Base-by-base conservation (phyloP, 1,140 invertebrate genomes). In the Dinoponera quadriceps region DNA sequence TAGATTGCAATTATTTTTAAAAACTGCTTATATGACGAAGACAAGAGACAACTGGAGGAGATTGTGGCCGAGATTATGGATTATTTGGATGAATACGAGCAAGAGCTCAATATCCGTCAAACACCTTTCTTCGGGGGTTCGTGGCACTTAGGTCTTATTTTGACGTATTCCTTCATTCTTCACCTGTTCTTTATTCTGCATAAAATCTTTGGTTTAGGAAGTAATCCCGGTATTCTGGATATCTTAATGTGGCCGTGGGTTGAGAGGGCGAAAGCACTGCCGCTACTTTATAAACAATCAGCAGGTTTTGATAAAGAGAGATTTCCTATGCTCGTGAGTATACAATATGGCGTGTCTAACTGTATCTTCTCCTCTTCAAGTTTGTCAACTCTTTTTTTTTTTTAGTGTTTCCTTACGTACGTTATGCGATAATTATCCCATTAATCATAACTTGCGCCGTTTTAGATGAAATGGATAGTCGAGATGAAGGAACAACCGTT, bases 181-280 rank as follows among this genome's bases (percentile, higher is more conserved):
- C 22, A 25, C 9, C 48, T 22, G 48, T 22, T 25, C 22, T 65
- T 65, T 14, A 14, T 48, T 25, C 9, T 48, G 44, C 18, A 49
- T 49, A 16, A 65, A 38, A 33, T 29, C 16, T 54, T 65, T 38
- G n/a, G 29, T 51, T 54, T 18, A 75, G 73, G 91, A 48, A 54
- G 85, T 54, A 74, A 86, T 71, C 88, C 89, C 48, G 89, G 89
- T 66, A 90, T 92, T 49, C 20, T 92, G 18, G 92, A 93, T 48
- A 72, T 93, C 73, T 16, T 91, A 16, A 93, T 93, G 86, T 93
- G 92, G 92, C 92, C 92, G 2, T 93, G 92, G 91, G 90, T 92
- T 38, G 92, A 93, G 69, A 74, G 91, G 59, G 88, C 90, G 22
- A 93, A 92, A 63, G 80, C 90, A 59, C 72, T 93, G n/a, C 83